phyloP scores from a whole-genome alignment of 35 echinoderm and acorn worm genomes.

The Hemicentrotus pulcherrimus region DNA sequence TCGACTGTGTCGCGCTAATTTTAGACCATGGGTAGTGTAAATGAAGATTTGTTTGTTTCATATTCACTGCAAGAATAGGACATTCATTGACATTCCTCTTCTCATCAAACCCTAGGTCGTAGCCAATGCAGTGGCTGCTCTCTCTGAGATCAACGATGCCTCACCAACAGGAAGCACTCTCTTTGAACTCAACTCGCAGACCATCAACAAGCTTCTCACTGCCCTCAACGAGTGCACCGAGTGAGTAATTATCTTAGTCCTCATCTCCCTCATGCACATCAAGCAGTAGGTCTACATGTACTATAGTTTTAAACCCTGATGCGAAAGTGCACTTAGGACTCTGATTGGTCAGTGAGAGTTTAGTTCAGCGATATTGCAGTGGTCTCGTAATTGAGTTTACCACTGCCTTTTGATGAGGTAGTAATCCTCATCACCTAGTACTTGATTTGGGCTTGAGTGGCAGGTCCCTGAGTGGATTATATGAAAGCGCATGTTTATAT shows the following conservation, averaged over 20 bases:
- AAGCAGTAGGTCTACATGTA: not conserved
- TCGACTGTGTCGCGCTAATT: no score
- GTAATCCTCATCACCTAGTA: no score
- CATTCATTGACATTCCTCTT: not conserved
- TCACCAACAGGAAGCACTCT: slow-evolving; percentile 84
- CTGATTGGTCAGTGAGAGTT: no score
- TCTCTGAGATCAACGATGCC: slow-evolving; percentile 98
- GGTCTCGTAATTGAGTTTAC: no score
- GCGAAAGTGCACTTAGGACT: no score
- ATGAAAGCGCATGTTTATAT: no score
- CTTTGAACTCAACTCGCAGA: slow-evolving; percentile 92
- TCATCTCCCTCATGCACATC: not conserved
- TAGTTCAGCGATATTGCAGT: no score
- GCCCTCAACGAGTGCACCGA: slow-evolving; percentile 99
- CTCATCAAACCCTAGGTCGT: slow-evolving; percentile 69
- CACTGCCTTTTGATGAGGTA: no score
- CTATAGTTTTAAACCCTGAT: no score
- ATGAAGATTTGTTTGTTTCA: not conserved
- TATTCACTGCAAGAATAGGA: not conserved
- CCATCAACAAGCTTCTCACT: slow-evolving; percentile 98
- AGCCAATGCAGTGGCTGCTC: slow-evolving; percentile 96
- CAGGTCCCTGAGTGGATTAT: no score
- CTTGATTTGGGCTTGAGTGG: no score
- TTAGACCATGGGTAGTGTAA: no score
- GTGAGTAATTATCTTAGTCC: slow-evolving; percentile 67